Evolutionary conservation across 2,888 invertebrate species (phyloP).

Genomic region (Pantelozetes paolii): DNA sequence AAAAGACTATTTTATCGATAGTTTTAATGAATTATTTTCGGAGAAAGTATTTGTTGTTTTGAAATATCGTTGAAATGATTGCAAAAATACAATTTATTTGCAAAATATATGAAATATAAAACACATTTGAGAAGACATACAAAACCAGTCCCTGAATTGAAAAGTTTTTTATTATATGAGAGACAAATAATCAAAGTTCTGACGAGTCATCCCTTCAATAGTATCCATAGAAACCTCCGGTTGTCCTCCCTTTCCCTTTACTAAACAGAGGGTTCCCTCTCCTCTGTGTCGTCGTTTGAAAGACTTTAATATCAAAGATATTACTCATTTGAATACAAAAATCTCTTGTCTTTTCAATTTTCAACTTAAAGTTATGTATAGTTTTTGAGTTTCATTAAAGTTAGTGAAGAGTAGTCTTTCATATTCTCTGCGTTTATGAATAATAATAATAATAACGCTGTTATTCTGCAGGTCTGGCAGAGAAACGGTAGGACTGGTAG

Average conservation of each 20-base stretch:
- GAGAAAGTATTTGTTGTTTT: background rate
- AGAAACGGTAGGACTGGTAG: background rate
- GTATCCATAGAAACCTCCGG: constrained; percentile 2
- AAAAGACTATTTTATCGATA: too few species aligned
- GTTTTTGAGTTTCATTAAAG: background rate
- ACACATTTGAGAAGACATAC: background rate
- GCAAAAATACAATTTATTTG: background rate
- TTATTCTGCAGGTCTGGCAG: too few species aligned
- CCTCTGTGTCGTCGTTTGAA: background rate
- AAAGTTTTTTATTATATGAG: background rate
- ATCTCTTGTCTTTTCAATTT: constrained; percentile 19
- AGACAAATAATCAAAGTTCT: constrained; percentile 7
- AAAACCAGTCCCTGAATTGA: background rate
- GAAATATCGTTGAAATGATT: background rate
- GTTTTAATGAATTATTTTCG: background rate
- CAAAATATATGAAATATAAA: background rate
- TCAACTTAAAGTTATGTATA: background rate
- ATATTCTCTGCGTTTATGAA: background rate
- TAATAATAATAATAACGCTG: too few species aligned
- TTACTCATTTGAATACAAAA: background rate
- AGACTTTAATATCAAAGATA: background rate
- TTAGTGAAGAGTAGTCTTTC: background rate
- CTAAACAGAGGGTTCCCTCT: too few species aligned
- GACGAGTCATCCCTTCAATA: background rate
- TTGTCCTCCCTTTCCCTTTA: constrained; percentile 12